Evolutionary conservation across 1,140 invertebrate genomes (phyloP).

Genomic region (fruit fly (Drosophila melanogaster)): Release_6_plus_ISO1_MT NT_033779.5:12206001-12206500

Average conservation of each 20-base stretch:
- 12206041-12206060: constrained; percentile 9
- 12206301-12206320: constrained; percentile 31
- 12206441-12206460: background rate
- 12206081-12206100: constrained; percentile 1
- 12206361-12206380: constrained; percentile 69
- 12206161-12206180: constrained; percentile 21
- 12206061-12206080: constrained; percentile 9
- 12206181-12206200: constrained; percentile 4
- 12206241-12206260: background rate
- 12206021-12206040: constrained; percentile 11
- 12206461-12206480: background rate
- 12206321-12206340: constrained; percentile 71
- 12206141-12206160: constrained; percentile 26
- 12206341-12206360: constrained; percentile 79
- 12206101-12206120: constrained; percentile 35
- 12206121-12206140: constrained; percentile 58
- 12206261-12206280: constrained; percentile 1
- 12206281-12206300: constrained; percentile 51
- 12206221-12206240: constrained; percentile 1
- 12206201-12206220: background rate
- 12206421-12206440: constrained; percentile 17
- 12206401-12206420: background rate
- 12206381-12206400: constrained; percentile 69
- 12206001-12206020: background rate
- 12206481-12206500: too few relatives aligned